phyloP scores from a whole-genome alignment of 2,113 vertebrate species.

The Corydoras maculifer region DNA sequence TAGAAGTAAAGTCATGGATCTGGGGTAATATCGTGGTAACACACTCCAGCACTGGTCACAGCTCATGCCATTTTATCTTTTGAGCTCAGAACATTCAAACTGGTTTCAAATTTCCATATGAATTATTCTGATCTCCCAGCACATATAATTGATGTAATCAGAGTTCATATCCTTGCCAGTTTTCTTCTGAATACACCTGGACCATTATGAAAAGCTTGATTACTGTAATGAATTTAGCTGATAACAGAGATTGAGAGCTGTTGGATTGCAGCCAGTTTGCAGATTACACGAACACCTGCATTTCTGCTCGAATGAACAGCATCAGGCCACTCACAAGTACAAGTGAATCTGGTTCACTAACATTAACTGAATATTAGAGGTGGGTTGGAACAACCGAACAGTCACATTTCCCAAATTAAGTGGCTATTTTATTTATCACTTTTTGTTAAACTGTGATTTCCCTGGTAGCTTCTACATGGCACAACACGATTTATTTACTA shows the following conservation, averaged over 20 bases:
- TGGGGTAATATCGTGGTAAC: too few relatives aligned
- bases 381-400: neutral
- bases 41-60: neutral
- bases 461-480: too few relatives aligned
- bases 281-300: constrained; percentile 2
- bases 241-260: constrained; percentile 2
- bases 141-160: constrained; percentile 13
- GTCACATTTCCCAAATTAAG: too few relatives aligned
- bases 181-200: constrained; percentile 1
- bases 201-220: constrained; percentile 8
- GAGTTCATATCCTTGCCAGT: neutral
- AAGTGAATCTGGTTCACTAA: neutral
- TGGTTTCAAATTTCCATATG: neutral
- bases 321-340: neutral
- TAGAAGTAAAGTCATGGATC: too few relatives aligned
- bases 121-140: neutral
- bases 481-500: too few relatives aligned
- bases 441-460: too few relatives aligned
- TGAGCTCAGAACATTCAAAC: neutral
- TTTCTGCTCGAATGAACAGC: constrained; percentile 1
- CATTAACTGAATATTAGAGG: neutral
- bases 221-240: neutral
- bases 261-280: neutral
- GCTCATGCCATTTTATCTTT: too few relatives aligned
- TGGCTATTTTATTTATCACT: too few relatives aligned